Percentiles rank a stretch among this genome's conserved stretches.
These are phyloP conservation scores for Brachionus asplanchnoidis DNA, from an alignment of 1,140 invertebrate species.

Conservation along the genomic window DNA sequence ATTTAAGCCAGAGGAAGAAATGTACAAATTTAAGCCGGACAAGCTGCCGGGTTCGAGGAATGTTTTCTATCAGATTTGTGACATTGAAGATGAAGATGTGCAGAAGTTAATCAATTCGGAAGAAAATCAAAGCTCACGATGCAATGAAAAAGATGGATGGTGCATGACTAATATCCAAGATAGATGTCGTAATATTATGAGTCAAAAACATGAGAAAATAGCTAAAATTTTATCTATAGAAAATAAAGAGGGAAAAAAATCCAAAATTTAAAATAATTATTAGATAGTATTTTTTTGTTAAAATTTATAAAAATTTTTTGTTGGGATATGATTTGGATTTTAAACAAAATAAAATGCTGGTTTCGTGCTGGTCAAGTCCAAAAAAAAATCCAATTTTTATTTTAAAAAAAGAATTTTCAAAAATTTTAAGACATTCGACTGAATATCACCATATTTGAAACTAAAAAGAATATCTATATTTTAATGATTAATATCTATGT, in stretches of 20 bases:
- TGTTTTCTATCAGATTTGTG: slow-evolving; percentile 75
- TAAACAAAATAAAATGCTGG: neutral
- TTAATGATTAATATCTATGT: no score
- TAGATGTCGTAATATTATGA: slow-evolving; percentile 23
- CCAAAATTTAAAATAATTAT: neutral
- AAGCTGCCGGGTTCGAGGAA: slow-evolving; percentile 69
- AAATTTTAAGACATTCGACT: no score
- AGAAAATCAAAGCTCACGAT: slow-evolving; percentile 57
- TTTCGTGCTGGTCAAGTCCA: no score
- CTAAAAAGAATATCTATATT: no score
- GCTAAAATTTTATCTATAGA: neutral
- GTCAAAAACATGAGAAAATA: slow-evolving; percentile 27
- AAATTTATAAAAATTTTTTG: neutral
- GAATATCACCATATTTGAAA: no score
- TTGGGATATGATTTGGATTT: neutral
- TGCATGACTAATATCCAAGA: slow-evolving; percentile 45
- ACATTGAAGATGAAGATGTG: slow-evolving; percentile 76
- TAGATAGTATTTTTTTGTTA: neutral
- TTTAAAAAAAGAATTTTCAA: no score
- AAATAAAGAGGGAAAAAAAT: slow-evolving; percentile 31
- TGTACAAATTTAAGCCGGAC: slow-evolving; percentile 66
- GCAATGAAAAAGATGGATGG: slow-evolving; percentile 71
- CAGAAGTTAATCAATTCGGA: slow-evolving; percentile 69
- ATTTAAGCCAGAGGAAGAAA: slow-evolving; percentile 50
- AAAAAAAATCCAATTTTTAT: no score